These are phyloP conservation scores for Pongo pygmaeus DNA, from an alignment of 2,113 vertebrate species.

Conservation along the genomic window DNA sequence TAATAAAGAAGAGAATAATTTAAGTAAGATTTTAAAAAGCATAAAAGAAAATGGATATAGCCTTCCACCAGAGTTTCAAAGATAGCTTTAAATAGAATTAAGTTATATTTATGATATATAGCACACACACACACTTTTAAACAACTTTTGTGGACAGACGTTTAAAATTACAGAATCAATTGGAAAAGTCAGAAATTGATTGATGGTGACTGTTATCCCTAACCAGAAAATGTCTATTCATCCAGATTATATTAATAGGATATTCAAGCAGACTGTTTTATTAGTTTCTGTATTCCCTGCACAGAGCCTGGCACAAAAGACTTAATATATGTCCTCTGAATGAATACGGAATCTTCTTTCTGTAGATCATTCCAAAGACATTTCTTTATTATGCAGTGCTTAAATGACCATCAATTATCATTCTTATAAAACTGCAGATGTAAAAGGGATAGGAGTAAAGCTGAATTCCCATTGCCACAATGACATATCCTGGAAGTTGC, in stretches of 20 bases:
- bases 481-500: conserved; percentile 40
- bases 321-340: conserved; percentile 48
- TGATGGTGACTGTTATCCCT: neutral
- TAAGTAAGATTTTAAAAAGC: conserved; percentile 57
- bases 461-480: neutral
- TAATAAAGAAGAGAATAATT: conserved; percentile 62
- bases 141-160: conserved; percentile 8
- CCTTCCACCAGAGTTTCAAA: conserved; percentile 26
- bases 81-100: conserved; percentile 56
- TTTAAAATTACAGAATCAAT: conserved; percentile 44
- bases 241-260: conserved; percentile 54
- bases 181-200: conserved; percentile 48
- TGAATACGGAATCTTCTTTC: conserved; percentile 55
- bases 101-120: neutral
- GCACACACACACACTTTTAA: conserved; percentile 19
- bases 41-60: conserved; percentile 63
- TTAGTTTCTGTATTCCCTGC: conserved; percentile 41
- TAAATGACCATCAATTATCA: conserved; percentile 55
- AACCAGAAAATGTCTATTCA: conserved; percentile 48
- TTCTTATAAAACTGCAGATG: conserved; percentile 53
- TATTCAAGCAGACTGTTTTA: conserved; percentile 47
- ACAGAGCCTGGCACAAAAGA: neutral
- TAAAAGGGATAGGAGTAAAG: neutral
- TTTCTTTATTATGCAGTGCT: conserved; percentile 10
- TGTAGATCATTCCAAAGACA: conserved; percentile 52